Evolutionary conservation across 2,888 invertebrate species (phyloP), one percentile per base, ranked within the genome.

Genomic region (Apodemia zela): DNA sequence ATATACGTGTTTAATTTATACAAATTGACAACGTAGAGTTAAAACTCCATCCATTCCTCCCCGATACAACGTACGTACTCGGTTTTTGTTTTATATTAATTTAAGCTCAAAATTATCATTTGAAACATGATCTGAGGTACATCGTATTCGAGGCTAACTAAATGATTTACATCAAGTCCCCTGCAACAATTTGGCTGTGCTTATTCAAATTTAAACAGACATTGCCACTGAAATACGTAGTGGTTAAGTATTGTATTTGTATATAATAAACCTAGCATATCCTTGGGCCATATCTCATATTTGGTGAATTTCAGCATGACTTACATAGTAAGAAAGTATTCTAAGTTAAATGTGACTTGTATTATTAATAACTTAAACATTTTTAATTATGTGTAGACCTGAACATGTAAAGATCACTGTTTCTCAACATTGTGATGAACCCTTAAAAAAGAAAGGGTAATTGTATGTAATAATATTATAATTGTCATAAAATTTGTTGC

Each of bases 151-250:
- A 38, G 38, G 33, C 11, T 13, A 38, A 38, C 3, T 11, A 11
- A 0, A 38, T 38, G 38, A 38, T 38, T 38, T 38, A 38, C 38
- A 78, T 84, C 78, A 79, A 87, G 77, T 88, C 89, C 88, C 87
- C 82, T 81, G 83, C 83, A 81, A 84, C 82, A 73, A 79, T 80
- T 85, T 85, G 90, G 89, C 89, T 89, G 90, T 90, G 89, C 88
- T 88, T 85, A 80, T 82, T 81, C 54, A 77, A 78, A 80, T 71
- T 75, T 72, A 72, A 75, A 73, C 70, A 70, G 73, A 67, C 68
- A 72, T 71, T 59, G 72, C 79, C 81, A 80, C 77, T 71, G 68
- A 75, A 77, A 80, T 79, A 79, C 75, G 74, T 77, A 81, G 81
- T 79, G 76, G 66, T 69, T 72, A 71, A 64, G 70, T 65, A 63